phyloP scores from a whole-genome alignment of 1,140 invertebrate species.

The Drosophila sturtevanti region DNA sequence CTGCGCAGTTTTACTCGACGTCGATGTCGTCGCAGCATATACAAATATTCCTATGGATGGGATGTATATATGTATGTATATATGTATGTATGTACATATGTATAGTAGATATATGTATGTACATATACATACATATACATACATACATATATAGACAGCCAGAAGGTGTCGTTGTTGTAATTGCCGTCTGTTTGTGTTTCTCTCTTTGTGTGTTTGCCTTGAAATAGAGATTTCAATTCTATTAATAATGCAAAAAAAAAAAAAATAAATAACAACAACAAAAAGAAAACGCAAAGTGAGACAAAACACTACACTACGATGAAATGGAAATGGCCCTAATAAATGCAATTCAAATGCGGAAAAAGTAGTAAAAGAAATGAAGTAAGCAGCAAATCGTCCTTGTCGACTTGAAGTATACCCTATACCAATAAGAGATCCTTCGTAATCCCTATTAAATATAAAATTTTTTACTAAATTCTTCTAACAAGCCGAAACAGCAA shows the following conservation, averaged over 20 bases:
- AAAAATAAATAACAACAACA: background rate
- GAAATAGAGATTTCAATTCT: slow-evolving; percentile 74
- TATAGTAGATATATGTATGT: background rate
- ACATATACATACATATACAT: background rate
- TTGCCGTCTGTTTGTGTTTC: slow-evolving; percentile 60
- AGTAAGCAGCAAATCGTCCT: too few relatives aligned
- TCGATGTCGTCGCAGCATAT: slow-evolving; percentile 43
- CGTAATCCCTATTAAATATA: too few relatives aligned
- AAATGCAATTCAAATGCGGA: slow-evolving; percentile 55
- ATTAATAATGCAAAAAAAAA: slow-evolving; percentile 68
- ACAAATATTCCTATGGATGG: slow-evolving; percentile 6
- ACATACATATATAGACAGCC: slow-evolving; percentile 10
- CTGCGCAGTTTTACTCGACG: slow-evolving; percentile 57
- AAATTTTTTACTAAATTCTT: too few relatives aligned
- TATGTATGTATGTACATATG: background rate
- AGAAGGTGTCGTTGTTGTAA: slow-evolving; percentile 71
- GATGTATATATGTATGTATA: background rate
- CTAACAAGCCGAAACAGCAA: too few relatives aligned
- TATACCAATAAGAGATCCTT: too few relatives aligned
- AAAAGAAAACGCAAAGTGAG: slow-evolving; percentile 27
- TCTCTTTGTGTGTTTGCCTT: slow-evolving; percentile 52
- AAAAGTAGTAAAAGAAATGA: too few relatives aligned
- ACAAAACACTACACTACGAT: slow-evolving; percentile 29
- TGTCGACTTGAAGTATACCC: too few relatives aligned
- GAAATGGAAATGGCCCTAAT: slow-evolving; percentile 35